Base-by-base conservation (phyloP, 2,113 vertebrate species). In the Trachemys scripta region DNA sequence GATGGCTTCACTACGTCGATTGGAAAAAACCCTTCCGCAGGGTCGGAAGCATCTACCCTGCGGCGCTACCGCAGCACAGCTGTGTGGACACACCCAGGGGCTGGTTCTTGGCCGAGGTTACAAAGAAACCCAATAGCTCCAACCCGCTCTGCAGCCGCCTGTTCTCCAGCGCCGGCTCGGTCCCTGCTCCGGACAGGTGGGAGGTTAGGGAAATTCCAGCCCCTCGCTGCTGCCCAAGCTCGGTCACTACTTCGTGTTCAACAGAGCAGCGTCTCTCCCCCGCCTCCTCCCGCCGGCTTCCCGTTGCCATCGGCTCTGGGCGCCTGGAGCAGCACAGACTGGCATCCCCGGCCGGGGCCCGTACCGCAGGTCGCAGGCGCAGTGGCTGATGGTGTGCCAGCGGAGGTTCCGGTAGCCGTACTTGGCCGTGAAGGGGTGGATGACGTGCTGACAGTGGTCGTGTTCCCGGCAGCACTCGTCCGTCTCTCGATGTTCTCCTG, bases 391-490 rank as follows among this genome's bases (percentile, higher is more conserved):
- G 76, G 99, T 98, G 96, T 99, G 99, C 98, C 99, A 99, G 95
- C 99, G 99, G 96, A 99, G 98, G 87, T 99, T 99, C 80, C 98
- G 98, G 98, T 99, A 98, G 14, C 99, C 99, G 0, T 98, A 99
- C 72, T 99, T 98, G 3, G 92, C 94, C 5, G 99, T 97, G 97
- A 99, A 99, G 38, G 99, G 98, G 84, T 99, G 98, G 97, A 99
- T 99, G 97, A 99, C 97, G 5, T 99, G 98, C 51, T 98, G 98
- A 82, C 99, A 99, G 95, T 99, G 99, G 94, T 99, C 99, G 1
- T 99, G 99, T 17, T 98, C 98, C 57, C 99, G 98, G 97, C 99
- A 99, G 97, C 99, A 99, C 49, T 97, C 97, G 88, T 99, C 99
- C 0, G 99, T 98, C 90, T 99, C 98, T 54, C 89, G 97, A 93